phyloP scores from a whole-genome alignment of 2,888 invertebrate species.

The Argyresthia albistria region DNA sequence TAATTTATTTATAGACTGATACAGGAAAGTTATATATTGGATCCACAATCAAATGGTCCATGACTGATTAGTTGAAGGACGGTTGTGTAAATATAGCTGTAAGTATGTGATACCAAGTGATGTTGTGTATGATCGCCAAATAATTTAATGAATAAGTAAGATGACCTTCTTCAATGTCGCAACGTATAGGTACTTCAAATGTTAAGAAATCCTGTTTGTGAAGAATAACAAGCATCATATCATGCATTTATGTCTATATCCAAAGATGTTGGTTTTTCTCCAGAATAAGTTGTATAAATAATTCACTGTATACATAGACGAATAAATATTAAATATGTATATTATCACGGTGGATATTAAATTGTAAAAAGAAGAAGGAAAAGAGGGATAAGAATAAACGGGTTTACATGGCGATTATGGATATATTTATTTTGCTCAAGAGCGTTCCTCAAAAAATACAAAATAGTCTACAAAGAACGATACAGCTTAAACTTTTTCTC shows the following conservation, averaged over 20 bases:
- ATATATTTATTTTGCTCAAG: background rate
- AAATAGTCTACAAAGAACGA: background rate
- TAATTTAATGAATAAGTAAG: conserved; percentile 33
- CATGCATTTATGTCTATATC: conserved; percentile 11
- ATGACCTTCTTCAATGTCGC: conserved; percentile 5
- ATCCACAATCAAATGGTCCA: conserved; percentile 54
- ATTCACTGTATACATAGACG: background rate
- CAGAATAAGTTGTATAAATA: conserved; percentile 1
- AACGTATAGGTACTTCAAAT: conserved; percentile 4
- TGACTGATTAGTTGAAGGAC: conserved; percentile 70
- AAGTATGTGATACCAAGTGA: conserved; percentile 62
- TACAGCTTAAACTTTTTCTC: background rate
- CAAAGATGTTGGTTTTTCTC: conserved; percentile 18
- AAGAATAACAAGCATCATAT: background rate
- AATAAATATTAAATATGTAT: background rate
- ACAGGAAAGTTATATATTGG: conserved; percentile 61
- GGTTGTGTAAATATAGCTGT: conserved; percentile 38
- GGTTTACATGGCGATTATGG: conserved; percentile 4
- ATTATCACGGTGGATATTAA: background rate
- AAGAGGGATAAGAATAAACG: conserved; percentile 4
- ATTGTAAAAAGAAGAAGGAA: conserved; percentile 1
- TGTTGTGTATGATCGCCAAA: conserved; percentile 68
- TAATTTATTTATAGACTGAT: conserved; percentile 63
- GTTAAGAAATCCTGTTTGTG: background rate
- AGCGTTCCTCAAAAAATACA: background rate